Conservation (phyloP, 2,888 invertebrate genomes). For the Drosophila flavopinicola region DNA sequence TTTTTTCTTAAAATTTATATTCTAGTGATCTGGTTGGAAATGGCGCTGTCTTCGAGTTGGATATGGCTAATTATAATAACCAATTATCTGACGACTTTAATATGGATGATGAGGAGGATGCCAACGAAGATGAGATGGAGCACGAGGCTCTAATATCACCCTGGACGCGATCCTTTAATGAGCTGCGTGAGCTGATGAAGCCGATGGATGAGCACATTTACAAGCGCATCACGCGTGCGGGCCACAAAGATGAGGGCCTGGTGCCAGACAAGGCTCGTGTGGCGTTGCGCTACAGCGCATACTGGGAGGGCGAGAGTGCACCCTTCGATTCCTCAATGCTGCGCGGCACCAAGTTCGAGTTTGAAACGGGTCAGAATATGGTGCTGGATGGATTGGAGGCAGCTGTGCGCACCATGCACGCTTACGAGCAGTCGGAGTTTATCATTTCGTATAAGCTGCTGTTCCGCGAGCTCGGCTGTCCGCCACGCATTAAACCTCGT, state of each 20-base stretch:
- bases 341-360: conserved; percentile 77
- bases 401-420: conserved; percentile 90
- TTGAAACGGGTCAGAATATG: conserved; percentile 75
- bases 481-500: conserved; percentile 91
- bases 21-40: conserved; percentile 44
- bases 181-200: conserved; percentile 77
- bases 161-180: conserved; percentile 81
- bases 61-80: conserved; percentile 62
- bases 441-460: conserved; percentile 90
- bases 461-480: conserved; percentile 90
- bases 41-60: conserved; percentile 79
- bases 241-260: conserved; percentile 52
- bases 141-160: conserved; percentile 73
- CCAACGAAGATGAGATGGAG: conserved; percentile 26
- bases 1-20: not conserved
- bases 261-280: conserved; percentile 80
- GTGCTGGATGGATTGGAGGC: conserved; percentile 88
- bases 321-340: conserved; percentile 84
- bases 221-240: conserved; percentile 75
- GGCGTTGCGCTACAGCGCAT: conserved; percentile 81
- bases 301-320: conserved; percentile 81
- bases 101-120: conserved; percentile 65
- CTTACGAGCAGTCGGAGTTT: conserved; percentile 92
- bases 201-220: conserved; percentile 69
- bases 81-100: conserved; percentile 71